These are phyloP conservation scores for Prionace glauca DNA, from an alignment of 2,797 vertebrate genomes.

Conservation along the genomic window DNA sequence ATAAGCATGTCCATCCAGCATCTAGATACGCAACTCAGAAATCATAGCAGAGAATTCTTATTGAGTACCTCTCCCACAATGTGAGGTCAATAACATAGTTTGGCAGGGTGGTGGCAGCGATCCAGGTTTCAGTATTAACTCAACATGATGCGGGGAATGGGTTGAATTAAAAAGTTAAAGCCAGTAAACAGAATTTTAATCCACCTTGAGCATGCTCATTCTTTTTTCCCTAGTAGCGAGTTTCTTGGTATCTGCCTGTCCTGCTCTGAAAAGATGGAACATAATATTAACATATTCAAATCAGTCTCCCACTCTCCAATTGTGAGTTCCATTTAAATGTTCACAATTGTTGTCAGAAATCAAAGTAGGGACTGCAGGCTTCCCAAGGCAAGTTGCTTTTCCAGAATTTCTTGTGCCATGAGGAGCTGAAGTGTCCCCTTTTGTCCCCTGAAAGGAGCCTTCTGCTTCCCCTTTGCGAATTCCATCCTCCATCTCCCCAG, in stretches of 20 bases:
- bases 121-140: too few species aligned
- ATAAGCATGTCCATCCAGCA: neutral
- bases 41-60: neutral
- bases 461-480: neutral
- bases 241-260: neutral
- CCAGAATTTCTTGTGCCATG: neutral
- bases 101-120: too few species aligned
- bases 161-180: too few species aligned
- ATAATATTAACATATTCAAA: neutral
- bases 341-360: neutral
- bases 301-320: neutral
- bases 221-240: neutral
- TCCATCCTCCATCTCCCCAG: too few species aligned
- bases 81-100: too few species aligned
- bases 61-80: neutral
- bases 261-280: neutral
- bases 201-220: neutral
- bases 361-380: neutral
- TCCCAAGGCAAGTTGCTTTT: neutral
- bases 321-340: neutral
- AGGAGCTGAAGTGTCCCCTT: neutral
- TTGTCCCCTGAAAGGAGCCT: neutral
- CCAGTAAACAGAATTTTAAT: neutral
- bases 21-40: neutral
- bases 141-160: too few species aligned